These are phyloP conservation scores for Glossosoma conforme DNA, from an alignment of 1,140 invertebrate genomes.

Conservation along the genomic window DNA sequence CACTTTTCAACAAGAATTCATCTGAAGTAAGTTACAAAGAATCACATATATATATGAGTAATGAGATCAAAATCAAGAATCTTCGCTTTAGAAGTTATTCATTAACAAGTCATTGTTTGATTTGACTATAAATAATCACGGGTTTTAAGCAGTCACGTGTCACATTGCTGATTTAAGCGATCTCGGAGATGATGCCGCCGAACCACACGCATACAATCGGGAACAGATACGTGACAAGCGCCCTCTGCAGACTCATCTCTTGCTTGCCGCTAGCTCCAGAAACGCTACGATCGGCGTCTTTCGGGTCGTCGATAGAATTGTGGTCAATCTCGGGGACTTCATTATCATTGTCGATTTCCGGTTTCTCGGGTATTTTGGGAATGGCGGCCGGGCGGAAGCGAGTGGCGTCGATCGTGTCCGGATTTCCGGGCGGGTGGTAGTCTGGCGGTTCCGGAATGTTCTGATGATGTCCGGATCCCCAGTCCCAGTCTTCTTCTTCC, in stretches of 20 bases:
- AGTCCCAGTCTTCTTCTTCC: neutral
- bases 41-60: too few species aligned
- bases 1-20: too few species aligned
- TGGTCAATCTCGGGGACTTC: conserved; percentile 20
- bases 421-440: conserved; percentile 27
- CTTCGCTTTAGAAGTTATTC: too few species aligned
- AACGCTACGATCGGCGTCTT: conserved; percentile 22
- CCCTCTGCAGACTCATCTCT: conserved; percentile 58
- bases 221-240: conserved; percentile 67
- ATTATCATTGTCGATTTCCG: conserved; percentile 20
- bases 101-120: too few species aligned
- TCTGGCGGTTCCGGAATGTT: conserved; percentile 17
- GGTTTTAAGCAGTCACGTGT: conserved; percentile 35
- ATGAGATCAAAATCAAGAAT: too few species aligned
- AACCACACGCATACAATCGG: conserved; percentile 80
- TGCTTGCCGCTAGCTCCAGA: conserved; percentile 48
- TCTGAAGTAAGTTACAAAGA: too few species aligned
- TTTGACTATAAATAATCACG: too few species aligned
- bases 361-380: conserved; percentile 26
- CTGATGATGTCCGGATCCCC: conserved; percentile 22
- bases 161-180: conserved; percentile 58
- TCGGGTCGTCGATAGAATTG: conserved; percentile 23
- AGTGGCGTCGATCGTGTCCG: conserved; percentile 26
- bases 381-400: conserved; percentile 33
- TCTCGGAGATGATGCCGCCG: conserved; percentile 71